Evolutionary conservation across 1,140 invertebrate genomes (phyloP), one percentile per base, ranked within the genome.

Genomic region (Drosophila chauvacae): DNA sequence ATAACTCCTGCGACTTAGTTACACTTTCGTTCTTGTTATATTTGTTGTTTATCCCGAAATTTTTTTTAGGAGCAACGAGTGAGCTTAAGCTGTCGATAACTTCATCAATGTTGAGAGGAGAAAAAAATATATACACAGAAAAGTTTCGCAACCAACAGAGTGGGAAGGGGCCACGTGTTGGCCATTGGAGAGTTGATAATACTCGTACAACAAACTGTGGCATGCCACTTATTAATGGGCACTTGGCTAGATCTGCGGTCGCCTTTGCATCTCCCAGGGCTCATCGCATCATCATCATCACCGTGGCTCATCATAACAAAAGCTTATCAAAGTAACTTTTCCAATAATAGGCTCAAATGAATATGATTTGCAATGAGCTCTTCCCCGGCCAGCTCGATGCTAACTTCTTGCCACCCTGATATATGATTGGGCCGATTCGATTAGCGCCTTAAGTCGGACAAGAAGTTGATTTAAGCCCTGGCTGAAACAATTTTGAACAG

Each of bases 281-380:
- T 62, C 69, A 74, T 61, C 68, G 68, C 56, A 74, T 75, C 50
- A 57, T 81, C 72, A 64, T 81, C 45, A 48, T 48, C 45, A 48
- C 26, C 42, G 53, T 73, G 64, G 48, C 60, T 88, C 71, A 80
- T 87, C 84, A 87, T 81, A 88, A 88, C 81, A 88, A 85, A 88
- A 88, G 84, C 81, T 88, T 88, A 88, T 71, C 64, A 56, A 88
- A 84, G 72, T 84, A 90, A 90, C 85, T 90, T 90, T 90, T 90
- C 85, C 81, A 90, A 90, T 90, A 90, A 90, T 88, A 87, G 75
- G 84, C 84, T 88, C 72, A 87, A 88, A 88, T 87, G 73, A 87
- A 87, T 84, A 90, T 84, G 64, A 77, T 76, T 59, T 66, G 45
- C 56, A 53, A 48, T 77, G 58, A 77, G 45, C 66, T 39, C 45